Conservation (phyloP, 1,140 invertebrate genomes). For the Drosophila biarmipes region DNA sequence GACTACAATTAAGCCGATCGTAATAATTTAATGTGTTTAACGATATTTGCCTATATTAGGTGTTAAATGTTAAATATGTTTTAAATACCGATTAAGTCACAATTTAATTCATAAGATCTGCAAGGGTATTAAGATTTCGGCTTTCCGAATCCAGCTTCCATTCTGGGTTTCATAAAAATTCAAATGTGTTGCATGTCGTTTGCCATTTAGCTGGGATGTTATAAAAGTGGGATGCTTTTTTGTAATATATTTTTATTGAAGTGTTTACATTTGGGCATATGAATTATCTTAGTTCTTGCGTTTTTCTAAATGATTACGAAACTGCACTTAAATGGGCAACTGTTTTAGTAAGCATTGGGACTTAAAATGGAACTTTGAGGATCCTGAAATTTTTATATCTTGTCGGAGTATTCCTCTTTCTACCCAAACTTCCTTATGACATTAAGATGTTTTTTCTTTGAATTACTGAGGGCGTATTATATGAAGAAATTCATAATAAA, state of each 20-base stretch:
- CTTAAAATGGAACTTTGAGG: not conserved
- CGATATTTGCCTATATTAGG: too few relatives aligned
- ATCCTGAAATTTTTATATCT: not conserved
- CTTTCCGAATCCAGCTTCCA: too few relatives aligned
- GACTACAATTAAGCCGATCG: too few relatives aligned
- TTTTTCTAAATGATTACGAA: not conserved
- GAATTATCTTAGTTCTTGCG: constrained; percentile 4
- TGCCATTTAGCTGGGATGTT: constrained; percentile 11
- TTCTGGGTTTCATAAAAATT: constrained; percentile 17
- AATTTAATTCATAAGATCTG: too few relatives aligned
- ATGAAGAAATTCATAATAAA: not conserved
- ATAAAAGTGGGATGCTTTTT: constrained; percentile 1
- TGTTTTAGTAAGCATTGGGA: not conserved
- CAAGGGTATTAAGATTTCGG: too few relatives aligned
- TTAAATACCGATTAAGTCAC: too few relatives aligned
- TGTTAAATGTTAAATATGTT: too few relatives aligned
- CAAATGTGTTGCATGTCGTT: constrained; percentile 26
- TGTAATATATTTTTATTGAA: constrained; percentile 11
- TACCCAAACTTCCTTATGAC: not conserved
- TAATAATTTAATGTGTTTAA: too few relatives aligned
- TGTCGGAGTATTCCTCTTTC: too few relatives aligned
- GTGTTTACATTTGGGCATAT: constrained; percentile 5
- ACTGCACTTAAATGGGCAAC: not conserved
- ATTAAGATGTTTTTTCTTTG: not conserved
- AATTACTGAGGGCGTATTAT: not conserved